phyloP scores from a whole-genome alignment of 2,888 invertebrate genomes.

The Stenotaenia linearis region DNA sequence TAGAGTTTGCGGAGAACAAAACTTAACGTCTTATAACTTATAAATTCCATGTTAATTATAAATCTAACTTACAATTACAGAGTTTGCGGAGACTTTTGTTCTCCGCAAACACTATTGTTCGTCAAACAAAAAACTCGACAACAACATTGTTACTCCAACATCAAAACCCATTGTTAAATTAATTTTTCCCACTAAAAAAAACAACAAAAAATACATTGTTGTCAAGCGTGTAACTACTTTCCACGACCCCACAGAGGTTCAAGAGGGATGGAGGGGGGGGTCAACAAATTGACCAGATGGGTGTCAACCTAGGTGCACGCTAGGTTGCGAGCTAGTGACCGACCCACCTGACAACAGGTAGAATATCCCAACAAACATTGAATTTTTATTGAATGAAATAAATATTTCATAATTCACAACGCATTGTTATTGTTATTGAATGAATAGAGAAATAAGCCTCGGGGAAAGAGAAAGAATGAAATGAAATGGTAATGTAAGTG shows the following conservation, averaged over 20 bases:
- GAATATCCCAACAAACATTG: background rate
- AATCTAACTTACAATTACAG: too few species aligned
- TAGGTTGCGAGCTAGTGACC: background rate
- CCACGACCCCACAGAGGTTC: background rate
- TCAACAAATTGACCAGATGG: background rate
- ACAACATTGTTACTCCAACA: too few species aligned
- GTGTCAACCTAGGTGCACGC: background rate
- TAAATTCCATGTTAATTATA: too few species aligned
- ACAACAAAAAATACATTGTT: background rate
- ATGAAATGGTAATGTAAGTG: background rate
- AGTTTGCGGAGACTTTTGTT: too few species aligned
- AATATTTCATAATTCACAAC: background rate
- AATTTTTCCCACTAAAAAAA: background rate
- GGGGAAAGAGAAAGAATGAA: background rate
- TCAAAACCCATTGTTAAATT: too few species aligned
- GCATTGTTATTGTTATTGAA: background rate
- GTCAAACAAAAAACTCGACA: too few species aligned
- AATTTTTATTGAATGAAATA: background rate
- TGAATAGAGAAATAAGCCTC: background rate
- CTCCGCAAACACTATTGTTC: too few species aligned
- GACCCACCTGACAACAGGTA: background rate
- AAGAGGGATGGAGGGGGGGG: background rate
- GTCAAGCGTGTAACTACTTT: background rate
- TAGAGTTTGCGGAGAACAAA: too few species aligned
- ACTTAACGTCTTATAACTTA: too few species aligned